Evolutionary conservation across 2,113 vertebrate genomes (phyloP).

Genomic region (Amphilophus citrinellus): DNA sequence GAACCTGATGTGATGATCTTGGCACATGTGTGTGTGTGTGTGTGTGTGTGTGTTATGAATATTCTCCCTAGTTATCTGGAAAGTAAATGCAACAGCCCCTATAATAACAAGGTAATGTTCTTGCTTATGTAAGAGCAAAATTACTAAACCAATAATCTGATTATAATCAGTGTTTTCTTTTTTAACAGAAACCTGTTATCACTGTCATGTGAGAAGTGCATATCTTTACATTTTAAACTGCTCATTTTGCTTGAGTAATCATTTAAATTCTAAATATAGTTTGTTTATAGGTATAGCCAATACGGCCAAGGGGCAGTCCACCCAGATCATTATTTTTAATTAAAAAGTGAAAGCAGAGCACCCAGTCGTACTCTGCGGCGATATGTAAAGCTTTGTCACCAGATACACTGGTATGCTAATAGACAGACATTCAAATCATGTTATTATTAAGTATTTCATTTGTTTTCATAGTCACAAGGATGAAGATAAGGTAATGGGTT

Average conservation of each 20-base stretch:
- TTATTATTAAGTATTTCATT: slow-evolving; percentile 19
- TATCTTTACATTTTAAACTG: neutral
- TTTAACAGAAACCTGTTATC: neutral
- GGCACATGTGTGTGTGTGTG: neutral
- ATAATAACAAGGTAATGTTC: neutral
- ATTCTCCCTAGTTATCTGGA: neutral
- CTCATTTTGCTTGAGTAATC: neutral
- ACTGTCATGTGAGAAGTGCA: neutral
- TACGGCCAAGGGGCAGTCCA: neutral
- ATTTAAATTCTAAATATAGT: neutral
- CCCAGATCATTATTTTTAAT: slow-evolving; percentile 27
- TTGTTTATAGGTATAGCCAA: neutral
- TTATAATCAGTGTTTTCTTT: neutral
- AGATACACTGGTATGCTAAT: slow-evolving; percentile 24
- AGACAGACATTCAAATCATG: slow-evolving; percentile 25
- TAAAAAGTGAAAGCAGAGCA: neutral
- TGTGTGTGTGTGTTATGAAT: neutral
- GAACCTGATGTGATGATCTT: neutral
- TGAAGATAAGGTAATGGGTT: slow-evolving; percentile 9
- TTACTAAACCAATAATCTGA: neutral
- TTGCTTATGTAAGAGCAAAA: neutral
- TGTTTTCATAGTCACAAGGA: slow-evolving; percentile 6
- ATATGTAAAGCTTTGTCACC: neutral
- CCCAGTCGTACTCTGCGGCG: neutral
- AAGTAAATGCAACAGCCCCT: neutral